These are phyloP conservation scores for Zapus hudsonius DNA, from an alignment of 2,113 vertebrate genomes.

Conservation along the genomic window DNA sequence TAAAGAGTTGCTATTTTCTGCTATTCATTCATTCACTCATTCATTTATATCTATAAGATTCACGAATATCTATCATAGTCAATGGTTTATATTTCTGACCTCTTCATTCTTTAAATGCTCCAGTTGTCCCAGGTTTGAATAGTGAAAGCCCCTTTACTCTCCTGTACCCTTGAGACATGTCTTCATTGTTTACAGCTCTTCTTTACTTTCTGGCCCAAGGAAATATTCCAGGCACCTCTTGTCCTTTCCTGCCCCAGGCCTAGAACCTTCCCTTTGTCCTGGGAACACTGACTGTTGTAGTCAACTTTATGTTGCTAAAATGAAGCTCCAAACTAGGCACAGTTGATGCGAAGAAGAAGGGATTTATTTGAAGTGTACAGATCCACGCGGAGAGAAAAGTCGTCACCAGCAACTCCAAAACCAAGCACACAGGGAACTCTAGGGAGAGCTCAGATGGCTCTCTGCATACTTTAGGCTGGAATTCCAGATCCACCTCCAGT, in stretches of 20 bases:
- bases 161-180: background rate
- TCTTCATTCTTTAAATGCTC: background rate
- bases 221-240: background rate
- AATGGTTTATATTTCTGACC: background rate
- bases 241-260: background rate
- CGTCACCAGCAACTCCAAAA: no score
- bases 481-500: no score
- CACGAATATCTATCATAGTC: background rate
- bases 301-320: no score
- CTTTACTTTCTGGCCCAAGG: background rate
- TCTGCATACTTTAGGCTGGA: no score
- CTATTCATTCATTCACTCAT: background rate
- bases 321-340: no score
- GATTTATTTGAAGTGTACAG: no score
- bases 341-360: no score
- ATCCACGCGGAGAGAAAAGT: no score
- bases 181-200: background rate
- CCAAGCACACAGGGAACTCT: no score
- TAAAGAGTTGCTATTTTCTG: background rate
- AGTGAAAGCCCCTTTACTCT: background rate
- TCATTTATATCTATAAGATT: background rate
- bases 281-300: no score
- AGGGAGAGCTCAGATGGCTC: no score
- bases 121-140: background rate
- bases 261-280: no score